Base-by-base conservation (phyloP, 2,888 invertebrate genomes). In the Agonopterix arenella region DNA sequence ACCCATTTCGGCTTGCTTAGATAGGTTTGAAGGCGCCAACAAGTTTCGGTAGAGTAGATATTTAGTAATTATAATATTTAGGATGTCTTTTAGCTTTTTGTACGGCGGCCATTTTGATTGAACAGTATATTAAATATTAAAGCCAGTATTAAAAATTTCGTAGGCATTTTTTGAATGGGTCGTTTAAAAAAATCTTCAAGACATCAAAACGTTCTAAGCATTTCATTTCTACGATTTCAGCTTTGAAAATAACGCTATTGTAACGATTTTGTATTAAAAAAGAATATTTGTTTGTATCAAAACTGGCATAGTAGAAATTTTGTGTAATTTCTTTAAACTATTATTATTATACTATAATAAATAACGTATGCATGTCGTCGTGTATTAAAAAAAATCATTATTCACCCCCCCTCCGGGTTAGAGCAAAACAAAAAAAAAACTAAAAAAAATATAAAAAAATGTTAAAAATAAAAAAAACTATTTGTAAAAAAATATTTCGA, bases 401-500 rank as follows among this genome's bases (percentile, higher is more conserved):
- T 72, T 73, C 69, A 63, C 78, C 80, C 80, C 80, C 80, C 59
- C 72, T 80, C 84, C 82, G 85, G 84, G 84, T 63, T 77, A 78
- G 85, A 77, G 80, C 74, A 60, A 71, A 70, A 74, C 75, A 51
- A 61, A 65, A 70, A 64, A 54, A 51, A 28, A 54, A n/a, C n/a
- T 64, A 62, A 65, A 69, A 55, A 60, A 61, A 60, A 65, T 61
- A 68, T 71, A 69, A 62, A 62, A 58, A 51, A 50, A 60, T 65
- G 61, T 59, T 61, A 58, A 56, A 55, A 60, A 46, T 43, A 37
- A 18, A 48, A 52, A 64, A 62, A 62, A 55, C 55, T 53, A 64
- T 76, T 80, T 73, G 66, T 68, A 72, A 67, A 73, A 28, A 28
- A 72, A 70, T 72, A 74, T 76, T 72, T 75, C 73, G 68, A 65